Base-by-base conservation (phyloP, 35 echinoderm and acorn worm genomes). In the Strongylocentrotus purpuratus region DNA sequence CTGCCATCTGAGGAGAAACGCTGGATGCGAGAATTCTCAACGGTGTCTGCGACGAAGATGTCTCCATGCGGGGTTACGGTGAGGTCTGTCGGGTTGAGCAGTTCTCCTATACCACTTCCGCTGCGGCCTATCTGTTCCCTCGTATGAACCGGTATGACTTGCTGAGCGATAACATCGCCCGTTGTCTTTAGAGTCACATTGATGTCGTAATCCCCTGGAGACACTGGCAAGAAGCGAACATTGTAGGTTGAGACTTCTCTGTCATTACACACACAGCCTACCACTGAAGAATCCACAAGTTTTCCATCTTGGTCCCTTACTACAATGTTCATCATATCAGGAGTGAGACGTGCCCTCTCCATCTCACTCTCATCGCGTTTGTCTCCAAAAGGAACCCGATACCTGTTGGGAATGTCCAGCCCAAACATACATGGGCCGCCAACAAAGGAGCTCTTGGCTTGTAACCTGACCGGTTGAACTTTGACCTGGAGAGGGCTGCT, bases 21-120 rank as follows among this genome's bases (percentile, higher is more conserved):
- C 61, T 98, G 97, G 58, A 98, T 94, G 33, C 97, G 92, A 17
- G 94, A 55, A 58, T 96, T 98, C 86, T 98, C 97, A 33, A 98
- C 97, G 0, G 97, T 96, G 89, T 98, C 97, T 2, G 97, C 97
- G 2, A 98, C 96, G 86, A 96, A 96, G 48, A 96, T 95, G 61
- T 96, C 95, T 1, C 97, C 97, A 6, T 93, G 86, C 45, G 59
- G 92, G 50, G 91, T 95, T 33, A 98, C 33, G 86, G 95, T 71
- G 25, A 98, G 86, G 61, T 98, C 97, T 32, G 97, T 98, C 7
- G 97, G 97, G 71, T 95, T 98, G 86, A 96, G 88, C 41, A 98
- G 95, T 61, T 98, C 96, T 12, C 97, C 97, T 7, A 85, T 48
- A 3, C 92, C 86, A n/a, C 92, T 94, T 41, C 97, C 97, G 31